Evolutionary conservation across 2,888 invertebrate genomes (phyloP).

Genomic region (Trisateles emortualis): DNA sequence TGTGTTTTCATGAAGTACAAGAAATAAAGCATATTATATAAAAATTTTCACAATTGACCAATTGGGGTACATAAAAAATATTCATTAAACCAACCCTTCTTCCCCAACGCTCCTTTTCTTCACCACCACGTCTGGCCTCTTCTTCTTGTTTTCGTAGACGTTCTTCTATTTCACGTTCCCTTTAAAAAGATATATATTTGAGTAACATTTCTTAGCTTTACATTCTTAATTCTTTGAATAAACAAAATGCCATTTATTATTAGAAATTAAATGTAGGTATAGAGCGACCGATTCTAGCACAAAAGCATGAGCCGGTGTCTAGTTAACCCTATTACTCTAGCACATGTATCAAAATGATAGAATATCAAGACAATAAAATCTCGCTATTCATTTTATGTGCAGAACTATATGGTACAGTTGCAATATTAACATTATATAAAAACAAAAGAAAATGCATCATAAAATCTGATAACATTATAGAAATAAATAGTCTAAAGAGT

Average conservation of each 20-base stretch:
- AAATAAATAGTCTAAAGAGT: neutral
- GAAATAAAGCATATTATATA: too few species aligned
- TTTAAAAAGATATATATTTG: constrained; percentile 37
- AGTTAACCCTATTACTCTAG: constrained; percentile 42
- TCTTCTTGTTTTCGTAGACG: constrained; percentile 90
- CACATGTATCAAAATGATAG: constrained; percentile 44
- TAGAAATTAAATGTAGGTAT: constrained; percentile 48
- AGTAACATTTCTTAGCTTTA: too few species aligned
- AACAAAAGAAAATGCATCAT: neutral
- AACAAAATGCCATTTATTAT: too few species aligned
- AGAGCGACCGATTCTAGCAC: constrained; percentile 48
- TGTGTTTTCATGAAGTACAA: too few species aligned
- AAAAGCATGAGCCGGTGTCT: constrained; percentile 48
- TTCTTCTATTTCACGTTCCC: constrained; percentile 96
- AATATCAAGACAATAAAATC: constrained; percentile 48
- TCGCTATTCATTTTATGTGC: constrained; percentile 64
- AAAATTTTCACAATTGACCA: too few species aligned
- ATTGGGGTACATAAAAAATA: too few species aligned
- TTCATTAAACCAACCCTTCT: constrained; percentile 69
- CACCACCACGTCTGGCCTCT: constrained; percentile 70
- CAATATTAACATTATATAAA: neutral
- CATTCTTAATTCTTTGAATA: too few species aligned
- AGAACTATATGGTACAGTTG: neutral
- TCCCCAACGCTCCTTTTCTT: constrained; percentile 81
- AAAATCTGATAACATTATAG: neutral